Evolutionary conservation across 2,113 vertebrate species (phyloP).

Genomic region (Thryonomys swinderianus): DNA sequence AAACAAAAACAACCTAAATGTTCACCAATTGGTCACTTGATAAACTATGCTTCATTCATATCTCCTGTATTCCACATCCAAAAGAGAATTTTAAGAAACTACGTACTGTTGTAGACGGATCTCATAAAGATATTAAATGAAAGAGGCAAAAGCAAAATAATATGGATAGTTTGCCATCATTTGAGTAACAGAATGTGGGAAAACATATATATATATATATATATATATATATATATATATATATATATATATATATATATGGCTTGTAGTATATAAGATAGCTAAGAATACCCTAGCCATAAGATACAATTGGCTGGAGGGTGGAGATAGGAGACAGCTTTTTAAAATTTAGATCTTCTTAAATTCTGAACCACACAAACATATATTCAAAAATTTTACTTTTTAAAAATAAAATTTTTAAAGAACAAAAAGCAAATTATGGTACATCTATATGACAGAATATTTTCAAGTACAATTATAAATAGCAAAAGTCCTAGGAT

Average conservation of each 20-base stretch:
- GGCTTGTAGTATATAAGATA: constrained; percentile 10
- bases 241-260: neutral
- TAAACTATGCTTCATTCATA: constrained; percentile 7
- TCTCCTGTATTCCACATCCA: neutral
- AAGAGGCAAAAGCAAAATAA: neutral
- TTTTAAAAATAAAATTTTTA: constrained; percentile 39
- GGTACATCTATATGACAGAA: neutral
- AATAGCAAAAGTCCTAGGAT: constrained; percentile 23
- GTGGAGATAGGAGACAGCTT: neutral
- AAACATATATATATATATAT: neutral
- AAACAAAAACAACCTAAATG: neutral
- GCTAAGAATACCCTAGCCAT: constrained; percentile 17
- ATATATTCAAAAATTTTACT: constrained; percentile 55
- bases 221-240: no score
- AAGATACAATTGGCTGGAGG: neutral
- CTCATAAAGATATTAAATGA: constrained; percentile 3
- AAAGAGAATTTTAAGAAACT: neutral
- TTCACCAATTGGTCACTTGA: neutral
- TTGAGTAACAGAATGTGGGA: neutral
- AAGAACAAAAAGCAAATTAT: neutral
- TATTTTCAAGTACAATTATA: constrained; percentile 16
- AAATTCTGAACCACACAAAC: constrained; percentile 1
- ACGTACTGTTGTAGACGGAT: neutral
- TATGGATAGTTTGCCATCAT: neutral
- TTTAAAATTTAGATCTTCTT: constrained; percentile 39